A percentile compares a stretch with the other conserved stretches of the same genome.
Conservation (phyloP, 2,113 vertebrate species). For the Gambusia affinis region DNA sequence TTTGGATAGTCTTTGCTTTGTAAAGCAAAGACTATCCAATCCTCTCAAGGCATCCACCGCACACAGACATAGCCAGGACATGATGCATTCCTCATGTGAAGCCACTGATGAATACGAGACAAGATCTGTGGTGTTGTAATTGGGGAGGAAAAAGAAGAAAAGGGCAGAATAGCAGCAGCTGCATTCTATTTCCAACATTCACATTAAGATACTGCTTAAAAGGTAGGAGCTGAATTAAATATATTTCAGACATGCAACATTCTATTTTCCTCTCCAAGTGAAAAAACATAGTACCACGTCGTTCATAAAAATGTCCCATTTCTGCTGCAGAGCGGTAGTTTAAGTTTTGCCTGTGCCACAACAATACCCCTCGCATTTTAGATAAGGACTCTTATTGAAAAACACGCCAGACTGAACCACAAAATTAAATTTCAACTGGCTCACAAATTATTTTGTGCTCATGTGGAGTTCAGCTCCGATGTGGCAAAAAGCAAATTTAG, state of each 20-base stretch:
- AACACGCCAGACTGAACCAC: neutral
- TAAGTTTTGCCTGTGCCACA: neutral
- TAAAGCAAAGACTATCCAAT: too few species aligned
- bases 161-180: too few species aligned
- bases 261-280: too few species aligned
- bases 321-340: neutral
- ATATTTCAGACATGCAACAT: neutral
- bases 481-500: neutral
- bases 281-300: too few species aligned
- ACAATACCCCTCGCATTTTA: neutral
- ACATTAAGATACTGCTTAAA: neutral
- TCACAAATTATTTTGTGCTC: neutral
- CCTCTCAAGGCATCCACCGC: too few species aligned
- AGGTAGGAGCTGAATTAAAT: neutral
- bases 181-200: neutral
- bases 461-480: neutral
- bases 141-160: too few species aligned
- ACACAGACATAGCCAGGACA: too few species aligned
- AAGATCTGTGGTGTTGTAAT: too few species aligned
- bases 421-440: neutral
- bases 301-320: neutral
- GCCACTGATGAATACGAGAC: too few species aligned
- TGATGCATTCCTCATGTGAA: too few species aligned
- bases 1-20: too few species aligned
- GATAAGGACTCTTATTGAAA: neutral